A percentile compares a stretch with the other conserved stretches of the same genome.
These are phyloP conservation scores for Pteropus rufus DNA, from an alignment of 2,797 vertebrate genomes.

Conservation along the genomic window DNA sequence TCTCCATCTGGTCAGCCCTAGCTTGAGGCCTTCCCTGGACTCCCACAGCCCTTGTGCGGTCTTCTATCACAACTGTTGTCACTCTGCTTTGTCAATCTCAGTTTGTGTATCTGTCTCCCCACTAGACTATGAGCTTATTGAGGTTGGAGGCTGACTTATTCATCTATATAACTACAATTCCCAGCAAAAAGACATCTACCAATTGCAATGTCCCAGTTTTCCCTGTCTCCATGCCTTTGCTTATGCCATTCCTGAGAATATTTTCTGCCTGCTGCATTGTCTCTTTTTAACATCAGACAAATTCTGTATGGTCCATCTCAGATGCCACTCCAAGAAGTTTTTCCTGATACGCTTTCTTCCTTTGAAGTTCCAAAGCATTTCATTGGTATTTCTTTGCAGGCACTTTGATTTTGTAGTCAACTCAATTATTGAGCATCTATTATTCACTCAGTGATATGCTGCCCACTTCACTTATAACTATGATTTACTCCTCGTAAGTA, in stretches of 20 bases:
- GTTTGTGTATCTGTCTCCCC: background rate
- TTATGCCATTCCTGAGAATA: background rate
- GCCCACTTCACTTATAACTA: background rate
- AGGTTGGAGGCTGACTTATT: background rate
- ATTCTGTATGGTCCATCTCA: background rate
- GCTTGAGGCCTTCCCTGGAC: background rate
- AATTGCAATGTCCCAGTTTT: background rate
- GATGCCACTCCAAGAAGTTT: background rate
- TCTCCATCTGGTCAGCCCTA: background rate
- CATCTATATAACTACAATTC: background rate
- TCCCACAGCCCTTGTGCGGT: background rate
- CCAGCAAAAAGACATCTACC: background rate
- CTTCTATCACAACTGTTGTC: background rate
- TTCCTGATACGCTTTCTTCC: background rate
- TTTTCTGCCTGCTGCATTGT: background rate
- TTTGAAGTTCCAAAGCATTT: background rate
- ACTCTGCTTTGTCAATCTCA: background rate
- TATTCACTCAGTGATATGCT: background rate
- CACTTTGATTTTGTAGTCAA: background rate
- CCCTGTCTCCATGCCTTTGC: background rate
- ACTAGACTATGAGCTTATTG: background rate
- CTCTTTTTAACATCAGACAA: conserved; percentile 1
- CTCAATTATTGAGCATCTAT: background rate
- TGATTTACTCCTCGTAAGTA: background rate
- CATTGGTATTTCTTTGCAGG: background rate